Evolutionary conservation across 2,113 vertebrate genomes (phyloP).

Genomic region (Typhlomys cinereus): DNA sequence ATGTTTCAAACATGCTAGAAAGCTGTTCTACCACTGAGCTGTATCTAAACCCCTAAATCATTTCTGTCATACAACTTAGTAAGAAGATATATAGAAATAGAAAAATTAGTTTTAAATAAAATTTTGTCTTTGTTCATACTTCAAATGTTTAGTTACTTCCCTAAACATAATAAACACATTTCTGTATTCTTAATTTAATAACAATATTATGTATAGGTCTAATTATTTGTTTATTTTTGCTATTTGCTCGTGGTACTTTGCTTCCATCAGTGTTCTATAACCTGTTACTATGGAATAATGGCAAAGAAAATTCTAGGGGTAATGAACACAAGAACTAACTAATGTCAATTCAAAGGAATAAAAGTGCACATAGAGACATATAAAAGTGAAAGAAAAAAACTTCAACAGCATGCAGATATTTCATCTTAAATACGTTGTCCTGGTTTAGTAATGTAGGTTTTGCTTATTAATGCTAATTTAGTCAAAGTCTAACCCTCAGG

Average conservation of each 20-base stretch:
- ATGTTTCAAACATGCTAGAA: not conserved
- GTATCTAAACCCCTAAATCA: not conserved
- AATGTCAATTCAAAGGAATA: not conserved
- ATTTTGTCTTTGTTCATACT: not conserved
- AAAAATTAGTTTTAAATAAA: not conserved
- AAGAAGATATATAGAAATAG: not conserved
- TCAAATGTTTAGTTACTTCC: not conserved
- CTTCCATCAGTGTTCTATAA: not conserved
- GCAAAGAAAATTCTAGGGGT: not conserved
- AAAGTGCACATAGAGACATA: not conserved
- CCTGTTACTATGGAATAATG: conserved; percentile 5
- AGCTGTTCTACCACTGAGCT: not conserved
- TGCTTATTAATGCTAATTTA: conserved; percentile 17
- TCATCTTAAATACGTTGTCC: not conserved
- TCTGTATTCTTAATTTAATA: conserved; percentile 6
- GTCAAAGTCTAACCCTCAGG: not conserved
- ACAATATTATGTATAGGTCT: not conserved
- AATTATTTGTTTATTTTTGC: conserved; percentile 35
- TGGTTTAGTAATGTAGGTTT: not conserved
- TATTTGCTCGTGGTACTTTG: not conserved
- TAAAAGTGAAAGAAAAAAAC: not conserved
- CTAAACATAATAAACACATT: not conserved
- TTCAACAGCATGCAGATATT: not conserved
- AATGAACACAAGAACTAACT: not conserved
- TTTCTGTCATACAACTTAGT: not conserved